Conservation (phyloP, 2,113 vertebrate genomes). For the Acrocephalus kingi region DNA sequence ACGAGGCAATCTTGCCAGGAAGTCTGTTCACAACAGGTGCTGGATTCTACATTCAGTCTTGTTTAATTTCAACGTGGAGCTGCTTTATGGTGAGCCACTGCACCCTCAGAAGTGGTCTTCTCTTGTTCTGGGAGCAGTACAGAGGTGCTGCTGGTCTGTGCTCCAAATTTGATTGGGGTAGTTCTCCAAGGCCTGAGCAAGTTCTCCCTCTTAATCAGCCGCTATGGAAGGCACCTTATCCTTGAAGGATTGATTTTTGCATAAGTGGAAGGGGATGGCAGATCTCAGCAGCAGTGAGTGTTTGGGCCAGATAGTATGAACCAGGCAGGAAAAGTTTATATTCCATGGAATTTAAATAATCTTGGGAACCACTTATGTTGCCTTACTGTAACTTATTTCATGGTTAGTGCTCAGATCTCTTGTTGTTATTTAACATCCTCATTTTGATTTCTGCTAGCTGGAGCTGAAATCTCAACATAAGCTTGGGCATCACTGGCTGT, state of each 20-base stretch:
- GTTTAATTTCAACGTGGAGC: not conserved
- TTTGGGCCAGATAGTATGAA: not conserved
- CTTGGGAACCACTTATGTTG: not conserved
- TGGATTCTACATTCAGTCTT: constrained; percentile 28
- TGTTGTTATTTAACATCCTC: not conserved
- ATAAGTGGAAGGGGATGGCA: not conserved
- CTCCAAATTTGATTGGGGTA: rapidly evolving
- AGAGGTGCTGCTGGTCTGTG: not conserved
- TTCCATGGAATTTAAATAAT: not conserved
- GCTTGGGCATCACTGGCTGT: not conserved
- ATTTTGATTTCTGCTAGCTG: not conserved
- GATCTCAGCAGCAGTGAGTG: not conserved
- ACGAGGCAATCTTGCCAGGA: not conserved
- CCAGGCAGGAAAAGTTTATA: not conserved
- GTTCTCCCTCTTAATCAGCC: not conserved
- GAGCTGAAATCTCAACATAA: not conserved
- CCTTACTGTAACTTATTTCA: not conserved
- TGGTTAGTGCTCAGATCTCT: not conserved
- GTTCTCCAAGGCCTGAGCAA: not conserved
- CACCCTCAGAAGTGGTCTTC: not conserved
- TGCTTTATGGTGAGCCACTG: not conserved
- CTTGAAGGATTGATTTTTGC: not conserved
- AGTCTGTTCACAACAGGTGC: constrained; percentile 12
- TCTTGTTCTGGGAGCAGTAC: not conserved
- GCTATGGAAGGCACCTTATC: not conserved